Evolutionary conservation across 2,888 invertebrate species (phyloP).

Genomic region (Macaria notata): DNA sequence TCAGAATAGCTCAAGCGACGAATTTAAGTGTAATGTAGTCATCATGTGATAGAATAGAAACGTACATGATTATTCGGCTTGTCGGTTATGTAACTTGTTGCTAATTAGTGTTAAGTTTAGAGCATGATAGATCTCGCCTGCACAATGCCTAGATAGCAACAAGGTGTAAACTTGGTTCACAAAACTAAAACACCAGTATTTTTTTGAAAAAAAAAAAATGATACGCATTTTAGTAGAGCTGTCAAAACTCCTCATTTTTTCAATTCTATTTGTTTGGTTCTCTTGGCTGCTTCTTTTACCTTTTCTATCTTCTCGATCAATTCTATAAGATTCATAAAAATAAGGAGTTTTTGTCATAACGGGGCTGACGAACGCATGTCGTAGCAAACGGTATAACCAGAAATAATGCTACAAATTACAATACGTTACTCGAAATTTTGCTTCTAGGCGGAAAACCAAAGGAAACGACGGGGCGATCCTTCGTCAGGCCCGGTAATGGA

Average conservation of each 20-base stretch:
- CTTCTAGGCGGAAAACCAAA: slow-evolving; percentile 59
- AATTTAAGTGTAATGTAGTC: too few species aligned
- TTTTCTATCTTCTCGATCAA: neutral
- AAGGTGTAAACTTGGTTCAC: slow-evolving; percentile 30
- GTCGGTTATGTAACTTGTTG: too few species aligned
- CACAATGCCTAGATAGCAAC: slow-evolving; percentile 42
- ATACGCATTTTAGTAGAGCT: slow-evolving; percentile 40
- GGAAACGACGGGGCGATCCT: slow-evolving; percentile 55
- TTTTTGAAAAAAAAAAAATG: slow-evolving; percentile 23
- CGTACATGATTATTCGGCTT: too few species aligned
- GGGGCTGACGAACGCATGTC: slow-evolving; percentile 58
- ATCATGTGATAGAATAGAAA: too few species aligned
- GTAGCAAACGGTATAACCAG: slow-evolving; percentile 39
- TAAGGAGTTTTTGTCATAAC: slow-evolving; percentile 54
- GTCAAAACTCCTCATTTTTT: slow-evolving; percentile 51
- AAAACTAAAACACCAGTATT: slow-evolving; percentile 28
- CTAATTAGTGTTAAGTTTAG: slow-evolving; percentile 14
- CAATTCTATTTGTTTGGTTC: too few species aligned
- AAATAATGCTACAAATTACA: slow-evolving; percentile 37
- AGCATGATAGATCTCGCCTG: slow-evolving; percentile 44
- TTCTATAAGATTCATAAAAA: slow-evolving; percentile 23
- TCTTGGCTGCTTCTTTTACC: slow-evolving; percentile 1
- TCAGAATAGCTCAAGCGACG: too few species aligned
- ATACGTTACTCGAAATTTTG: slow-evolving; percentile 50
- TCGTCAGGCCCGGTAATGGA: slow-evolving; percentile 58